A percentile compares a stretch with the other conserved stretches of the same genome.
These are phyloP conservation scores for Macrobrachium nipponense DNA, from an alignment of 1,140 invertebrate genomes.

Conservation along the genomic window DNA sequence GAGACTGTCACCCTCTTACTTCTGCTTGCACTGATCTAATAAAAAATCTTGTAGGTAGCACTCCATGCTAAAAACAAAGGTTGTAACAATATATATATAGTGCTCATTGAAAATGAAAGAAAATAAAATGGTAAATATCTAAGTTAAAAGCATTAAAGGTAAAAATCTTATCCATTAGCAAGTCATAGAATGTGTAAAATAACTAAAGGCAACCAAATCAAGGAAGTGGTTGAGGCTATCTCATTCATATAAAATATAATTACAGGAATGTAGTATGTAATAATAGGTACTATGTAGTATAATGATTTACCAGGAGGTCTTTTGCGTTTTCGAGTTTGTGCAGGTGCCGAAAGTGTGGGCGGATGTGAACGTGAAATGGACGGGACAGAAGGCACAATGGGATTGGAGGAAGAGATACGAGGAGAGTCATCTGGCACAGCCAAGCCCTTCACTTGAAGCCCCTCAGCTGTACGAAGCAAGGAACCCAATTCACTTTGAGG, in stretches of 20 bases:
- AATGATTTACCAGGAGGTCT: slow-evolving; percentile 30
- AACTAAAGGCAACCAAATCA: neutral
- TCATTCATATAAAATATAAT: neutral
- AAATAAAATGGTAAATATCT: too few species aligned
- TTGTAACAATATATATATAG: too few species aligned
- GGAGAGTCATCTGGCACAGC: slow-evolving; percentile 62
- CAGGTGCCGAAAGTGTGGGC: slow-evolving; percentile 39
- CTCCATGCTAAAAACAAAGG: too few species aligned
- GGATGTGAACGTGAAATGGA: slow-evolving; percentile 40
- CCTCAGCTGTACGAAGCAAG: slow-evolving; percentile 62
- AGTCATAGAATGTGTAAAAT: too few species aligned
- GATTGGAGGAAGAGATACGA: slow-evolving; percentile 39
- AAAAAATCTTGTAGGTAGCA: too few species aligned
- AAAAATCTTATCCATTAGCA: too few species aligned
- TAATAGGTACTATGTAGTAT: too few species aligned
- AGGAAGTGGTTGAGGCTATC: neutral
- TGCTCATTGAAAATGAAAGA: too few species aligned
- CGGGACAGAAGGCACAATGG: slow-evolving; percentile 39
- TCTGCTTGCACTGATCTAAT: too few species aligned
- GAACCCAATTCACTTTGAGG: slow-evolving; percentile 62
- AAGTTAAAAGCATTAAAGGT: too few species aligned
- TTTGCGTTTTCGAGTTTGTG: slow-evolving; percentile 51
- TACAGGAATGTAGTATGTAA: too few species aligned
- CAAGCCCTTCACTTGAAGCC: slow-evolving; percentile 62
- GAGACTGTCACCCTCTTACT: too few species aligned